Evolutionary conservation across 2,888 invertebrate genomes (phyloP).

Genomic region (Pachymerium ferrugineum): DNA sequence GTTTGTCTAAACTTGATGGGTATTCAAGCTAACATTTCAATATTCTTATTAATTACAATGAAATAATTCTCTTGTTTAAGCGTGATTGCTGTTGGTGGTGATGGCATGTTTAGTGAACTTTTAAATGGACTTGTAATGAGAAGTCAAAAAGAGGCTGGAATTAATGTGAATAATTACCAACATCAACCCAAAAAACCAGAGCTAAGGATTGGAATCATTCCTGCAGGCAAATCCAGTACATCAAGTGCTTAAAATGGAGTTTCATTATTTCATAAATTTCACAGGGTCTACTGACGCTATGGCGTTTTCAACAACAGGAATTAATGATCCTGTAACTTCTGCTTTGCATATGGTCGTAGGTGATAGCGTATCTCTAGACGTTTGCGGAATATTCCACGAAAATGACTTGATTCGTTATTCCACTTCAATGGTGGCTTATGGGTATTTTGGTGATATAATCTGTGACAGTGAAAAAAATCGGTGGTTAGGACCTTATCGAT

Average conservation of each 20-base stretch:
- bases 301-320: conserved; percentile 71
- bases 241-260: background rate
- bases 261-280: background rate
- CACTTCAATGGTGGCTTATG: conserved; percentile 73
- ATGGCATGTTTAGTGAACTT: conserved; percentile 78
- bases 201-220: conserved; percentile 63
- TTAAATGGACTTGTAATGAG: conserved; percentile 63
- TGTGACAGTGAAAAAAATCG: conserved; percentile 71
- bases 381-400: conserved; percentile 64
- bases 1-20: conserved; percentile 49
- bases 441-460: conserved; percentile 76
- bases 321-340: conserved; percentile 70
- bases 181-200: conserved; percentile 52
- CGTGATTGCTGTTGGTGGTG: conserved; percentile 75
- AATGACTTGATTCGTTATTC: conserved; percentile 60
- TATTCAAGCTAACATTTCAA: conserved; percentile 42
- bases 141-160: conserved; percentile 53
- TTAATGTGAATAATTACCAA: conserved; percentile 55
- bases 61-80: conserved; percentile 52
- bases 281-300: conserved; percentile 63
- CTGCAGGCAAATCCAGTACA: conserved; percentile 51
- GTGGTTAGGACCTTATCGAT: conserved; percentile 80
- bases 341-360: conserved; percentile 75
- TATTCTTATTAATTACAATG: background rate
- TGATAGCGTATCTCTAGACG: conserved; percentile 65